Evolutionary conservation across 2,888 invertebrate genomes (phyloP), one percentile per base, ranked within the genome.

Genomic region (Drosophila crucigera): DNA sequence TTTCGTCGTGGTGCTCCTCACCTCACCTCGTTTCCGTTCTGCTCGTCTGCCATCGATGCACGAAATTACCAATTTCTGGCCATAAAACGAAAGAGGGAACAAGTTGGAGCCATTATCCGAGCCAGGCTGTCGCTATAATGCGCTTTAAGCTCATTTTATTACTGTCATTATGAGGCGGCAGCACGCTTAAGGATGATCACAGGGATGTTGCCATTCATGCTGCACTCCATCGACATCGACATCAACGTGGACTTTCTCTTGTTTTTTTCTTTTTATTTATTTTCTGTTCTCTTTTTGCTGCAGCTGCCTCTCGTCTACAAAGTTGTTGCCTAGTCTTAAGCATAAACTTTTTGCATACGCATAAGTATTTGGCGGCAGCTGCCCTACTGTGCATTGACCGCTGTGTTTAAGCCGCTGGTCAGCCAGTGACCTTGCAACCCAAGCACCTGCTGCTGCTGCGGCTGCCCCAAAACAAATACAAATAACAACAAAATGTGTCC

Each of bases 91-190:
- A 78, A 80, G 78, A 87, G 73, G 67, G 87, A 84, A 89, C 84
- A 87, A 85, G 87, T 89, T 89, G 84, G 68, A 73, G 78, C 78
- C 81, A 83, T 82, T 87, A 86, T 68, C 37, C 56, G 9, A 64
- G 66, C 60, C 68, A 43, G 63, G 60, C 73, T 72, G 64, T 61
- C 64, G 81, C 83, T 82, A 86, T 92, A 92, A 92, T 90, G 91
- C 91, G 87, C 91, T 88, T 86, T 91, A 87, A 92, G 92, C 93
- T 92, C 84, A 91, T 91, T 93, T 93, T 93, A 92, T 92, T 89
- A 90, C 81, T 83, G 76, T 80, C 91, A 91, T 92, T 92, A 92
- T 91, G 91, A 83, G 68, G 68, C 60, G 66, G 68, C 62, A 71
- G 73, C 64, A 68, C 35, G 65, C 63, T 68, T 37, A 49, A 67